Percentiles rank a stretch among this genome's conserved stretches.
These are phyloP conservation scores for Characodon lateralis DNA, from an alignment of 2,797 vertebrate genomes.

Conservation along the genomic window DNA sequence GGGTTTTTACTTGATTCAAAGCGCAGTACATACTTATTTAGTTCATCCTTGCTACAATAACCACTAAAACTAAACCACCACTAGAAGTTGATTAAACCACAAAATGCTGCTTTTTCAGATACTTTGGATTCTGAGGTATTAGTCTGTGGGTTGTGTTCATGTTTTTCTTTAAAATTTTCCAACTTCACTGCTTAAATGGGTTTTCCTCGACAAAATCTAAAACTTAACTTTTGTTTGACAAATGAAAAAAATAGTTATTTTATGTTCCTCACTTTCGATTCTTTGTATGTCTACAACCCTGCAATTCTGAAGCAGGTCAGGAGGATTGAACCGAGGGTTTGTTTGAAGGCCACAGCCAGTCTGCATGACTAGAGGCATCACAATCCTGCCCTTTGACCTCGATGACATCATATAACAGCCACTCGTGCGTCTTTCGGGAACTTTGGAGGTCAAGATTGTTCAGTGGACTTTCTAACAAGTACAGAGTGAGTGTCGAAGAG, in stretches of 20 bases:
- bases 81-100: not conserved
- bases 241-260: slow-evolving; percentile 34
- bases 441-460: slow-evolving; percentile 70
- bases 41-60: too few species aligned
- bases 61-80: not conserved
- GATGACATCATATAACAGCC: slow-evolving; percentile 70
- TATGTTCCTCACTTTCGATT: slow-evolving; percentile 36
- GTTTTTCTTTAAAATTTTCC: not conserved
- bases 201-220: not conserved
- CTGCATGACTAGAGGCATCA: slow-evolving; percentile 67
- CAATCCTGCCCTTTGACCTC: slow-evolving; percentile 54
- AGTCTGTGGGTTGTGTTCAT: not conserved
- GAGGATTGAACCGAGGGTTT: slow-evolving; percentile 50
- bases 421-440: slow-evolving; percentile 67
- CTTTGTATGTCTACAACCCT: slow-evolving; percentile 54
- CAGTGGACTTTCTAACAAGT: slow-evolving; percentile 70
- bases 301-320: slow-evolving; percentile 47
- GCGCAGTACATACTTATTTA: too few species aligned
- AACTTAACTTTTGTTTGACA: slow-evolving; percentile 14
- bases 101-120: not conserved
- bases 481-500: slow-evolving; percentile 57
- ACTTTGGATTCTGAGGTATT: not conserved
- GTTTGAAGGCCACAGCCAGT: slow-evolving; percentile 44
- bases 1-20: not conserved
- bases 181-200: not conserved